These are phyloP conservation scores for Lampris megalopsis DNA, from an alignment of 2,113 vertebrate species.

Conservation along the genomic window DNA sequence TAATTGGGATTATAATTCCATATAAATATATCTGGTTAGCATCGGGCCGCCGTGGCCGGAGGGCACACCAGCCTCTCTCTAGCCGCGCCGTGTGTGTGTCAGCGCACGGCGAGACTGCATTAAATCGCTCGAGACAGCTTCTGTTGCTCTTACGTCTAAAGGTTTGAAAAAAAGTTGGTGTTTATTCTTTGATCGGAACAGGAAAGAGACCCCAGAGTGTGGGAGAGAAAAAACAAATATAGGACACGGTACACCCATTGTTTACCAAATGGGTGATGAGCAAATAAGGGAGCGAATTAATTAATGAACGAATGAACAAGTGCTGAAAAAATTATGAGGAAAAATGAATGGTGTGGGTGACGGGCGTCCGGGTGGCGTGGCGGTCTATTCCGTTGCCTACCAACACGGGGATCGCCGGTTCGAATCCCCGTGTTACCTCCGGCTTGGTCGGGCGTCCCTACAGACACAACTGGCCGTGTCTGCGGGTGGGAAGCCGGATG, in stretches of 20 bases:
- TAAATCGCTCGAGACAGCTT: slow-evolving; percentile 6
- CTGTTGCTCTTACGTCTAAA: slow-evolving; percentile 6
- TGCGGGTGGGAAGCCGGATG: no score
- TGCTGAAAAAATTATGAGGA: not conserved
- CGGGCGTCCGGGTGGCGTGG: no score
- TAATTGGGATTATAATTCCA: slow-evolving; percentile 62
- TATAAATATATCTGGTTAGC: slow-evolving; percentile 55
- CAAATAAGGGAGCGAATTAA: no score
- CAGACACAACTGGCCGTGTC: no score
- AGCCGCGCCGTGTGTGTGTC: slow-evolving; percentile 45
- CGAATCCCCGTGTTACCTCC: no score
- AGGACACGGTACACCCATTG: not conserved
- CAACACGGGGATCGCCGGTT: no score
- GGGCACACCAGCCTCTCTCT: slow-evolving; percentile 32
- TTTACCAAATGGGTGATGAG: not conserved
- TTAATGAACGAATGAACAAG: not conserved
- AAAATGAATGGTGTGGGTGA: not conserved
- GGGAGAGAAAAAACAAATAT: no score
- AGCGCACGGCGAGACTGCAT: slow-evolving; percentile 26
- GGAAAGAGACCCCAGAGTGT: not conserved
- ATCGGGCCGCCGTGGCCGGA: slow-evolving; percentile 39
- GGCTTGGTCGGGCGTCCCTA: no score
- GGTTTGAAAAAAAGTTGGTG: slow-evolving; percentile 10
- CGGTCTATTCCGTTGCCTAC: no score
- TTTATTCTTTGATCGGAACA: slow-evolving; percentile 10